These are phyloP conservation scores for Gadopsis marmoratus DNA, from an alignment of 2,797 vertebrate genomes.

Conservation along the genomic window DNA sequence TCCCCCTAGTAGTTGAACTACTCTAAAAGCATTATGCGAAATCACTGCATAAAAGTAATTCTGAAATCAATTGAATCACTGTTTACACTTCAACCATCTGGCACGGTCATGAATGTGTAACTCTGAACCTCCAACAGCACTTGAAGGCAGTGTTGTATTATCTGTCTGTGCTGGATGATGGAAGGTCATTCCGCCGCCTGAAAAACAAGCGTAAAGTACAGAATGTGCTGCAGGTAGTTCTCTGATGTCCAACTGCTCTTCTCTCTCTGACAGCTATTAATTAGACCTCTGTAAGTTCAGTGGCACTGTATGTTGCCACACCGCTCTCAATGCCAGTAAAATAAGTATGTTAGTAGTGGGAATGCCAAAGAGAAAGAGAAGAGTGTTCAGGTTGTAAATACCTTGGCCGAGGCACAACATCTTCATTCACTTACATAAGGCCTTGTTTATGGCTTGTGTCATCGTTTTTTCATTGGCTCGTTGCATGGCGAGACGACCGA, in stretches of 20 bases:
- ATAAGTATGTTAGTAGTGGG: conserved; percentile 8
- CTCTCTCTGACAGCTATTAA: conserved; percentile 39
- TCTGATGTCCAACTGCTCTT: conserved; percentile 17
- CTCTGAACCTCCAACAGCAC: neutral
- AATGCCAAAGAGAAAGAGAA: neutral
- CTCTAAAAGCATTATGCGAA: neutral
- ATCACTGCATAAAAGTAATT: neutral
- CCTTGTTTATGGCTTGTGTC: conserved; percentile 15
- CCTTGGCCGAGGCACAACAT: neutral
- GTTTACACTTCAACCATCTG: neutral
- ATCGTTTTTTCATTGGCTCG: neutral
- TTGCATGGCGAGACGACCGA: neutral
- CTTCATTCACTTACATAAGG: conserved; percentile 42
- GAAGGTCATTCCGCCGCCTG: neutral
- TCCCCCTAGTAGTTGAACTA: neutral
- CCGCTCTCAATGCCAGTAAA: conserved; percentile 16
- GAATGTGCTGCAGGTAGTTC: conserved; percentile 65
- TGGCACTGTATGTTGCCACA: conserved; percentile 10
- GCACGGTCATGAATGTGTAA: neutral
- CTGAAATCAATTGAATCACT: neutral
- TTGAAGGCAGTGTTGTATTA: neutral
- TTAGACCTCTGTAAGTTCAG: conserved; percentile 37
- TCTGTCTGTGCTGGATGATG: conserved; percentile 1
- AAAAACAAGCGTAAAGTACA: conserved; percentile 56
- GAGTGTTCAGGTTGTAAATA: conserved; percentile 9